Conservation (phyloP, 2,113 vertebrate genomes). For the Pitta sordida region DNA sequence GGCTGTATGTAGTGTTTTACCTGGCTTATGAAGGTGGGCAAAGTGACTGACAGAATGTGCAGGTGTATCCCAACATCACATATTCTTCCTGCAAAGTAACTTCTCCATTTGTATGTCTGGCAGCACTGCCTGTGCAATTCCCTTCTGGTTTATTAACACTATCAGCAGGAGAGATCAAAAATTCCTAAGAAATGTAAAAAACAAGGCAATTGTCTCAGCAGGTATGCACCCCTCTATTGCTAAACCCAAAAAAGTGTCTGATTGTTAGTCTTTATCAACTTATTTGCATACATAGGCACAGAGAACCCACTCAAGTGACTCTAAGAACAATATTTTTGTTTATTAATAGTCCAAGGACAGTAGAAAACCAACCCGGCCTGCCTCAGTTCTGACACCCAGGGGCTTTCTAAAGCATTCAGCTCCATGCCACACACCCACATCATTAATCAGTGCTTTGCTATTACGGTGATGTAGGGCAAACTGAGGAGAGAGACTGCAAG, state of each 20-base stretch:
- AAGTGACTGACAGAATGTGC: neutral
- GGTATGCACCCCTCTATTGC: neutral
- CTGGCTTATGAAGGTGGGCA: neutral
- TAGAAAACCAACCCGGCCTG: neutral
- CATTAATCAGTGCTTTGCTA: neutral
- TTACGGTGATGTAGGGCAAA: neutral
- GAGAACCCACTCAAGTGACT: neutral
- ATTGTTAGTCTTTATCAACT: neutral
- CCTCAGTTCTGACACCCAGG: neutral
- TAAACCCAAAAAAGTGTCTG: neutral
- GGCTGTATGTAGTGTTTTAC: neutral
- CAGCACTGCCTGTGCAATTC: neutral
- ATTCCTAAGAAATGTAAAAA: neutral
- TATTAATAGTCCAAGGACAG: neutral
- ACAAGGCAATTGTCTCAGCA: neutral
- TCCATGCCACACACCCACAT: neutral
- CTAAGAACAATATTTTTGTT: neutral
- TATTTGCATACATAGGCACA: neutral
- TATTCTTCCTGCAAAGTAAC: neutral
- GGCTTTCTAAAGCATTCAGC: neutral
- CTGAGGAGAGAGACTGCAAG: neutral
- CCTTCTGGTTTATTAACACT: conserved; percentile 1
- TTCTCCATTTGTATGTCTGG: neutral
- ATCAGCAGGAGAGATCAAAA: neutral
- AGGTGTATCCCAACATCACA: neutral